Conservation (phyloP, 2,797 vertebrate genomes). For the Gymnoscopelus braueri region DNA sequence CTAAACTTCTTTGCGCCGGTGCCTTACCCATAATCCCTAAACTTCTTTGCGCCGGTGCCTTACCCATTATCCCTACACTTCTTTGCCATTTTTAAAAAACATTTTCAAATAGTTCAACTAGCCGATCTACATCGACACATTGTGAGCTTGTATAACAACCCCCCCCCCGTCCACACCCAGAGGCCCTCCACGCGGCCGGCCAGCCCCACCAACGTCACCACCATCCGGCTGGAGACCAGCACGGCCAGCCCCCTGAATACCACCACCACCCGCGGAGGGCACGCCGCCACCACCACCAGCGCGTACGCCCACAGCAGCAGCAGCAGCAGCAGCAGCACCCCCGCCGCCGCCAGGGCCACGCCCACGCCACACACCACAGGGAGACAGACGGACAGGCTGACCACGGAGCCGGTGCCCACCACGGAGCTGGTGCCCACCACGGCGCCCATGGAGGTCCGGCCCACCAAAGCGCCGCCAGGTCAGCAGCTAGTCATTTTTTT, state of each 20-base stretch:
- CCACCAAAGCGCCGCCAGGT: conserved; percentile 74
- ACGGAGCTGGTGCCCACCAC: conserved; percentile 40
- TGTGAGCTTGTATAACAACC: too few species aligned
- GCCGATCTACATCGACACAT: too few species aligned
- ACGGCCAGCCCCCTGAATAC: conserved; percentile 53
- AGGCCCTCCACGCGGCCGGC: conserved; percentile 51
- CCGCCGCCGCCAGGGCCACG: conserved; percentile 61
- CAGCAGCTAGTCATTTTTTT: conserved; percentile 36
- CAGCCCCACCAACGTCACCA: conserved; percentile 53
- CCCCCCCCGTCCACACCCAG: conserved; percentile 30
- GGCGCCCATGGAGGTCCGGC: conserved; percentile 2
- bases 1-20: too few species aligned
- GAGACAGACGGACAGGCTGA: conserved; percentile 54
- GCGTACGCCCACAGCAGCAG: conserved; percentile 53
- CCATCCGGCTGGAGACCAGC: conserved; percentile 65
- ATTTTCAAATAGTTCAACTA: too few species aligned
- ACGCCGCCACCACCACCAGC: conserved; percentile 62
- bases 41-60: too few species aligned
- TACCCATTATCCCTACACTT: too few species aligned
- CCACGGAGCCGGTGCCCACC: conserved; percentile 43
- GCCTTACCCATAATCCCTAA: too few species aligned
- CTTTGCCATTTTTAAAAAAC: too few species aligned
- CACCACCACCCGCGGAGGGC: conserved; percentile 39
- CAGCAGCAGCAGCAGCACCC: conserved; percentile 45
- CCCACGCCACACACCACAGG: conserved; percentile 55